phyloP scores from a whole-genome alignment of 2,888 invertebrate species.

The Thera obeliscata region DNA sequence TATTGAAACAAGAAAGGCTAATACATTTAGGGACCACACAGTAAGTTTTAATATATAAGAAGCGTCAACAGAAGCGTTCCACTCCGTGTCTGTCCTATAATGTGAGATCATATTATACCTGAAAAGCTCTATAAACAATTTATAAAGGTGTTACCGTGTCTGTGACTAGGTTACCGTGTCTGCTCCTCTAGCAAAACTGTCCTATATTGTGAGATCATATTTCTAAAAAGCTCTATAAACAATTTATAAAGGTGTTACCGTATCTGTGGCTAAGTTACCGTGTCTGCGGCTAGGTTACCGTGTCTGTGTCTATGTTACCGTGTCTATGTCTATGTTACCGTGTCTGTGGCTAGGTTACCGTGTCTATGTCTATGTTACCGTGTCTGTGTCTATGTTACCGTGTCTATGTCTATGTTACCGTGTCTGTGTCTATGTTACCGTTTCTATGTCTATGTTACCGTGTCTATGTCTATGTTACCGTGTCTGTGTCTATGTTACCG shows the following conservation, averaged over 20 bases:
- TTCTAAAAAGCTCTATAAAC: no score
- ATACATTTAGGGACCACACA: no score
- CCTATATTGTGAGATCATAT: no score
- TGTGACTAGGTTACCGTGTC: constrained; percentile 1
- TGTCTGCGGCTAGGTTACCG: not conserved
- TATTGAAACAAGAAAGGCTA: constrained; percentile 62
- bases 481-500: constrained; percentile 69
- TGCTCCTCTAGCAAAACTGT: no score
- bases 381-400: constrained; percentile 17
- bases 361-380: constrained; percentile 69
- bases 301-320: not conserved
- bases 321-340: not conserved
- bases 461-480: constrained; percentile 69
- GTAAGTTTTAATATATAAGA: no score
- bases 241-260: not conserved
- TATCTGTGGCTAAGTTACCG: not conserved
- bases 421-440: not conserved
- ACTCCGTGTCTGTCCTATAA: not conserved
- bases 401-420: constrained; percentile 69
- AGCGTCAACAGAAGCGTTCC: no score
- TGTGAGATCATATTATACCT: no score
- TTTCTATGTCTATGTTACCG: constrained; percentile 23
- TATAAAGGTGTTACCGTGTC: not conserved
- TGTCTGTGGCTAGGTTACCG: constrained; percentile 15
- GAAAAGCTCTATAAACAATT: no score